phyloP scores from a whole-genome alignment of 1,140 invertebrate species.

The Panagrolaimus sp. region DNA sequence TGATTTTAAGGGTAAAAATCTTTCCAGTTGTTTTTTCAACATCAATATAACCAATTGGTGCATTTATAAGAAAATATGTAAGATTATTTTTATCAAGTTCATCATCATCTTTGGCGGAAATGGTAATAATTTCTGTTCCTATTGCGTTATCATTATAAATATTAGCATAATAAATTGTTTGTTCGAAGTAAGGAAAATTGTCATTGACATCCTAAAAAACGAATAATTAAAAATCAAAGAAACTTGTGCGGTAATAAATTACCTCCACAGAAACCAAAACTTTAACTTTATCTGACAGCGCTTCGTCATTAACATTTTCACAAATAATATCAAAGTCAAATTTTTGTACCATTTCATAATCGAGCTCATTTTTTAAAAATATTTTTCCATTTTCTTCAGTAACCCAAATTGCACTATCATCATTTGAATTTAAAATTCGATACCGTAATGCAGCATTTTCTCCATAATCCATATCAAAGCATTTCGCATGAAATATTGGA shows the following conservation, averaged over 20 bases:
- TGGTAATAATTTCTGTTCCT: not conserved
- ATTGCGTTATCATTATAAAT: constrained; percentile 30
- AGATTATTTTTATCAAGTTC: not conserved
- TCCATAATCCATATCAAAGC: constrained; percentile 5
- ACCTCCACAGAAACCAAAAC: no score
- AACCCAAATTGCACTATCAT: not conserved
- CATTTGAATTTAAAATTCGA: not conserved
- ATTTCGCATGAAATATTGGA: not conserved
- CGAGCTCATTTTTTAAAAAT: not conserved
- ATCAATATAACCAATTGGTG: not conserved
- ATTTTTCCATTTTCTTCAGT: constrained; percentile 9
- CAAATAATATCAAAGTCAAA: not conserved
- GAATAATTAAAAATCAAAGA: no score
- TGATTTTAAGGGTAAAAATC: not conserved
- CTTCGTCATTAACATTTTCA: not conserved
- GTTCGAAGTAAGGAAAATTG: not conserved
- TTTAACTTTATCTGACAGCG: no score
- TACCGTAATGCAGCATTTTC: not conserved
- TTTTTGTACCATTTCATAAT: not conserved
- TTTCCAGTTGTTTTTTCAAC: not conserved
- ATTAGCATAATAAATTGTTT: constrained; percentile 26
- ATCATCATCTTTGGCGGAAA: not conserved
- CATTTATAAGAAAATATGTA: not conserved
- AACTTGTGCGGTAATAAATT: no score
- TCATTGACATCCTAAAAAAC: not conserved